Evolutionary conservation across 2,888 invertebrate species (phyloP), one percentile per base, ranked within the genome.

Genomic region (Hofmannophila pseudospretella): DNA sequence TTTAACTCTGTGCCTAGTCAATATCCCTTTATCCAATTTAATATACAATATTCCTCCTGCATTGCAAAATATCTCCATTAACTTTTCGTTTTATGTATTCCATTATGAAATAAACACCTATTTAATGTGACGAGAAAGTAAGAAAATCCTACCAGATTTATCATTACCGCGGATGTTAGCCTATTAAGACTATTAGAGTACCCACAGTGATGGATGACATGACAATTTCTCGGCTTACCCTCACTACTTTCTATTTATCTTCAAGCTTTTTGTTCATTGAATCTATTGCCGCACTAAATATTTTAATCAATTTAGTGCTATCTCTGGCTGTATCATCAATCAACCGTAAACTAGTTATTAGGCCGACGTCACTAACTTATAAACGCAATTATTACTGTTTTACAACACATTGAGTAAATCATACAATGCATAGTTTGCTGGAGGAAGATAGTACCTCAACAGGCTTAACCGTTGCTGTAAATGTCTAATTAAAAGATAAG

Each of bases 301-400:
- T 69, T 76, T 70, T 66, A 74, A 77, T 77, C 69, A 76, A 70
- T 75, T 75, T 68, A 68, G 58, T 65, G 53, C 60, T 65, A 65
- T 74, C 64, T 62, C 58, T 56, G 52, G 57, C 50, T 51, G 55
- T 47, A 68, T 66, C 74, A 79, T 81, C 75, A 76, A 80, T 79
- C 77, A 80, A 73, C 59, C 50, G 55, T 61, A 67, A 78, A 69
- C 68, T 67, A 56, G 68, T 74, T 69, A 72, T 68, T 67, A 59
- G 47, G 47, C 53, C 56, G 53, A 58, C 62, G 51, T 67, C 60
- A 67, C 58, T 58, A 61, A 61, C 56, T 67, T 63, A 62, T 60
- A 58, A 53, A 59, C 44, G 53, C 58, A 59, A 58, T 64, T 62
- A 64, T 48, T 56, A 49, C 53, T 51, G 52, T 55, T 62, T 56